Evolutionary conservation across 2,888 invertebrate genomes (phyloP).

Genomic region (Cartodere bifasciata): DNA sequence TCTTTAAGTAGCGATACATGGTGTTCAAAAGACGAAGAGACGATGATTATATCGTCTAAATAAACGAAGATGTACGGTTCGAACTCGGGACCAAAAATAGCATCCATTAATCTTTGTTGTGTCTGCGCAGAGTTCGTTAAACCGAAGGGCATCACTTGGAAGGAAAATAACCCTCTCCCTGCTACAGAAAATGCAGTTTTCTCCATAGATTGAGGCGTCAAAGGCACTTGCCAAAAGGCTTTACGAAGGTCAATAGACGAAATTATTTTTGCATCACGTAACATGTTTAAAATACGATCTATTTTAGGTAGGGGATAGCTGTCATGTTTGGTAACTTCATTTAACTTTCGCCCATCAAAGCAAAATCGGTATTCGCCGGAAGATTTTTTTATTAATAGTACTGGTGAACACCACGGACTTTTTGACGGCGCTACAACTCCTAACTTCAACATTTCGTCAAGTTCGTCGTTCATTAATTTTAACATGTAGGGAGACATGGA

Average conservation of each 20-base stretch:
- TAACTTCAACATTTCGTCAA: constrained; percentile 12
- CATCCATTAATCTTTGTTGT: constrained; percentile 16
- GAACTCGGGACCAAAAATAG: constrained; percentile 12
- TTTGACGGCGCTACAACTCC: constrained; percentile 12
- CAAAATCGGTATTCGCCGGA: constrained; percentile 17
- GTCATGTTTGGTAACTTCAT: constrained; percentile 18
- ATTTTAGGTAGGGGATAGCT: constrained; percentile 20
- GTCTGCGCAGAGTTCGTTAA: constrained; percentile 15
- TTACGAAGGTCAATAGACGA: constrained; percentile 16
- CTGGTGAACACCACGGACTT: constrained; percentile 18
- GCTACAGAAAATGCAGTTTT: constrained; percentile 24
- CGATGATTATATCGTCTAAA: constrained; percentile 20
- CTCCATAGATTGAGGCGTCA: constrained; percentile 15
- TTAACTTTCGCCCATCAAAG: constrained; percentile 20
- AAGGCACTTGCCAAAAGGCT: constrained; percentile 20
- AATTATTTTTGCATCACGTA: constrained; percentile 17
- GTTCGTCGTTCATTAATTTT: constrained; percentile 11
- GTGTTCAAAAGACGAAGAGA: constrained; percentile 14
- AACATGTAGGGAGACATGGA: constrained; percentile 10
- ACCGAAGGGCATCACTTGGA: constrained; percentile 16
- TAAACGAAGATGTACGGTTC: constrained; percentile 15
- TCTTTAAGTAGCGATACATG: constrained; percentile 11
- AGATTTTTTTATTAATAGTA: constrained; percentile 18
- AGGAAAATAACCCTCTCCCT: constrained; percentile 21
- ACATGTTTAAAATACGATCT: constrained; percentile 15